A percentile compares a stretch with the other conserved stretches of the same genome.
Conservation (phyloP, 2,888 invertebrate genomes). For the Xestia xanthographa region DNA sequence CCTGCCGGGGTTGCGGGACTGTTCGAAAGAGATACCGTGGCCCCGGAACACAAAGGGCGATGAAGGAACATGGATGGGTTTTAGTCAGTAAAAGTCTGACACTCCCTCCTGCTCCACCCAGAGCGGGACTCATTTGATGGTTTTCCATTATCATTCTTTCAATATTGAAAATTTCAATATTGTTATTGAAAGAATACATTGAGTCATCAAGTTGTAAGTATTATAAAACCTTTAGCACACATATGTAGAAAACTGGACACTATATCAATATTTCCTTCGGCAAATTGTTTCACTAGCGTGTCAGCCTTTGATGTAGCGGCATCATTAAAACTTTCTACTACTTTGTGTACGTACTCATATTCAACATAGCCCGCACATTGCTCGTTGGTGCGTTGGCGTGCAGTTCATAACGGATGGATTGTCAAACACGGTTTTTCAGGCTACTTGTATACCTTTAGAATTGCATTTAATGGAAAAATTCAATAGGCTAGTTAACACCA, state of each 20-base stretch:
- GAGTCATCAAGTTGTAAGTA: neutral
- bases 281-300: conserved; percentile 9
- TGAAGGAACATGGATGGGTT: too few species aligned
- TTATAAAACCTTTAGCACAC: neutral
- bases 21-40: too few species aligned
- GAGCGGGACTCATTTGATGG: too few species aligned
- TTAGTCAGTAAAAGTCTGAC: too few species aligned
- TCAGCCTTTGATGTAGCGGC: conserved; percentile 36
- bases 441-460: neutral
- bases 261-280: conserved; percentile 18
- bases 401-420: neutral
- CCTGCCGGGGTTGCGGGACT: too few species aligned
- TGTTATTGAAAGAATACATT: neutral
- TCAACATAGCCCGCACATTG: neutral
- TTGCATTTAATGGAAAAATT: neutral
- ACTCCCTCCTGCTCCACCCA: too few species aligned
- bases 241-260: neutral
- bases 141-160: too few species aligned
- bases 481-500: too few species aligned
- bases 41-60: too few species aligned
- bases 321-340: conserved; percentile 46
- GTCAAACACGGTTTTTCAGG: conserved; percentile 1
- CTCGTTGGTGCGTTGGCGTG: conserved; percentile 11
- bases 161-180: too few species aligned
- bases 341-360: neutral